Conservation (phyloP, 2,888 invertebrate species). For the Dryobotodes eremita region DNA sequence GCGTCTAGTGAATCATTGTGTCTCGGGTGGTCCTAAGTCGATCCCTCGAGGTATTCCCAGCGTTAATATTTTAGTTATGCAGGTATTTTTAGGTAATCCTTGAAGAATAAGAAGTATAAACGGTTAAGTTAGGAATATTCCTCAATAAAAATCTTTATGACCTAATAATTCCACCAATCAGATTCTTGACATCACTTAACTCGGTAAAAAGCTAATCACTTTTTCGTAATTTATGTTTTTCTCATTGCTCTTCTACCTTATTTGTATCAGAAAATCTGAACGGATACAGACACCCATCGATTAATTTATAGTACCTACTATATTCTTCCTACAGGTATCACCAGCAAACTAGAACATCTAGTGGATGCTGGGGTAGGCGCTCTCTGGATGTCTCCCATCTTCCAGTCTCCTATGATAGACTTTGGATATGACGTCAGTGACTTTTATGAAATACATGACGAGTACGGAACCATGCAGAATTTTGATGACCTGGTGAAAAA, state of each 20-base stretch:
- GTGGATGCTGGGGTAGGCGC: constrained; percentile 92
- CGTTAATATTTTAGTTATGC: not conserved
- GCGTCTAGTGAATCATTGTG: not conserved
- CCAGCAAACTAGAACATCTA: constrained; percentile 90
- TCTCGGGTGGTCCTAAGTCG: not conserved
- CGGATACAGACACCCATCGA: not conserved
- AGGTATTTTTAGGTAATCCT: not conserved
- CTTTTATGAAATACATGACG: constrained; percentile 92
- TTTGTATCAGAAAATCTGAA: not conserved
- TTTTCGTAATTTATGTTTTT: too few relatives aligned
- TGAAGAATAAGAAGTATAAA: not conserved
- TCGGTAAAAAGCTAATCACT: not conserved
- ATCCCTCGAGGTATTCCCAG: not conserved
- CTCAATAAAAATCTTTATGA: not conserved
- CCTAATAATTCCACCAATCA: not conserved
- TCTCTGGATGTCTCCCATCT: constrained; percentile 95
- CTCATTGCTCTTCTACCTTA: not conserved
- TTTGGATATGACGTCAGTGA: constrained; percentile 96
- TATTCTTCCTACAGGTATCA: constrained; percentile 83
- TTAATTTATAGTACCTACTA: not conserved
- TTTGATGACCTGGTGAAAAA: constrained; percentile 90
- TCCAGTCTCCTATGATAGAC: constrained; percentile 94
- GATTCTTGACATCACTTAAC: not conserved
- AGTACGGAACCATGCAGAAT: constrained; percentile 93
- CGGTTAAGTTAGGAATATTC: not conserved